Evolutionary conservation across 2,888 invertebrate species (phyloP), one percentile per base, ranked within the genome.

Genomic region (Apamea crenata): DNA sequence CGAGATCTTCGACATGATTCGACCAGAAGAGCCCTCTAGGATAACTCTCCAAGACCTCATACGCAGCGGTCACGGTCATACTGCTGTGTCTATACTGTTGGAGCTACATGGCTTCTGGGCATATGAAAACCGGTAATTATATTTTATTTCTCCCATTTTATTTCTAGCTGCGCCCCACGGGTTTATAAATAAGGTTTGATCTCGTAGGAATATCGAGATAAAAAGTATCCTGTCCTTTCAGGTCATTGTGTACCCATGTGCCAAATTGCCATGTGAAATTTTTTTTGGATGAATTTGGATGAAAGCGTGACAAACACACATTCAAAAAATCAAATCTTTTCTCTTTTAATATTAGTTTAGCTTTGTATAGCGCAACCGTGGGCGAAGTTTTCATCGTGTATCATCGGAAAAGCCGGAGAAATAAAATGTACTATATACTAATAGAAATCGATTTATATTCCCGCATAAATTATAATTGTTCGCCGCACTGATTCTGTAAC

Each of bases 1-100:
- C 97, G 99, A 99, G 96, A 98, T 99, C 88, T 99, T 99, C 96
- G 99, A 99, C 96, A 99, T 99, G 99, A 99, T 99, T 2, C 98
- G 99, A 85, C 99, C 99, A 0, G 97, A 97, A 80, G 98, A 99
- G 94, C 98, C 99, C 0, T 97, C 98, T 18, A 97, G 98, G 93
- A 99, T 99, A 87, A 99, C 99, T 0, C 96, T 99, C 6, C 98
- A 91, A 89, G 99, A 99, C 96, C 97, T 99, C 76, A 97, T 99
- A 71, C 97, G 91, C 90, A 98, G 99, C 95, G 99, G 99, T 0
- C 99, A 99, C 95, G 99, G 99, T 0, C 99, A 99, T 91, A 99
- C 99, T 0, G 98, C 99, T 81, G 98, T 99, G 63, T 99, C 99
- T 91, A 99, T 99, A 93, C 97, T 99, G 80, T 98, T 99, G 88